A percentile compares a stretch with the other conserved stretches of the same genome.
phyloP scores from a whole-genome alignment of 2,113 vertebrate genomes.

The Piaya cayana region DNA sequence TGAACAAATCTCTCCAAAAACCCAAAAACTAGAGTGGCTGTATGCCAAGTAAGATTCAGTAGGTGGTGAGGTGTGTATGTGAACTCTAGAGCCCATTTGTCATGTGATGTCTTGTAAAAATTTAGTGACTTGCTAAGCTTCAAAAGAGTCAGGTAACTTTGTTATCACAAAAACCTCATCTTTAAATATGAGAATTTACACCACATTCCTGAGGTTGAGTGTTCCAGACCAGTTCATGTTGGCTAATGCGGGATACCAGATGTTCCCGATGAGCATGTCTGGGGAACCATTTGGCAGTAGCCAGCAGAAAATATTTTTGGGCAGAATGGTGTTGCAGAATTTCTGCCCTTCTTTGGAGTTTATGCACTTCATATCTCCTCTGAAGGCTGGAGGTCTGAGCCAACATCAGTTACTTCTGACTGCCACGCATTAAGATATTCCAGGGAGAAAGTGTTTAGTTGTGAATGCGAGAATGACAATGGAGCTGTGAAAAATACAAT shows the following conservation, averaged over 20 bases:
- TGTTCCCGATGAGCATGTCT: slow-evolving; percentile 45
- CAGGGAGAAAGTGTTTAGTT: background rate
- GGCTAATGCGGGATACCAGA: slow-evolving; percentile 27
- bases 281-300: background rate
- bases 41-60: background rate
- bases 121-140: background rate
- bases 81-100: background rate
- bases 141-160: background rate
- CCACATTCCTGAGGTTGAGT: background rate
- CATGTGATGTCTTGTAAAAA: background rate
- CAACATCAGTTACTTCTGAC: background rate
- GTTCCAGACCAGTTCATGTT: slow-evolving; percentile 20
- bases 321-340: background rate
- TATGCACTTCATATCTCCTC: background rate
- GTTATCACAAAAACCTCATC: background rate
- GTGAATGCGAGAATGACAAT: background rate
- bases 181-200: background rate
- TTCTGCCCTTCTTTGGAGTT: background rate
- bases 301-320: background rate
- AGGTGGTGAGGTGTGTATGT: background rate
- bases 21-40: background rate
- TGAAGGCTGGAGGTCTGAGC: background rate
- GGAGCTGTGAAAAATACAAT: background rate
- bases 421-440: background rate
- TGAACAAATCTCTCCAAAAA: background rate